phyloP scores from a whole-genome alignment of 2,113 vertebrate genomes.

The Micromys minutus region DNA sequence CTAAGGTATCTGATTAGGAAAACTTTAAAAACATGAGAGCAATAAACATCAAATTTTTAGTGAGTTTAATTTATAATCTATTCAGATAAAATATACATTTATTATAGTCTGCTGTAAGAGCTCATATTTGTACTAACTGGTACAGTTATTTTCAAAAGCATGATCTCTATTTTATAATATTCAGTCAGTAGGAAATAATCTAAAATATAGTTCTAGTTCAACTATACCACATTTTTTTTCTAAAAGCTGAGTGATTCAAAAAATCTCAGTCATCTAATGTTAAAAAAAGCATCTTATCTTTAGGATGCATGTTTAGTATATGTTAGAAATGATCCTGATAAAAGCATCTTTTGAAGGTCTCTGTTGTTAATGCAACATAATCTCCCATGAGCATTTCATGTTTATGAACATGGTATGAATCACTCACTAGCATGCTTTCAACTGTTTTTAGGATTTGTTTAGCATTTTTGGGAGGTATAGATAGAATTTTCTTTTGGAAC shows the following conservation, averaged over 20 bases:
- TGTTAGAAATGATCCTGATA: neutral
- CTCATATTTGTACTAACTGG: neutral
- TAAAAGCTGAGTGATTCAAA: neutral
- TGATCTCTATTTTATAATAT: neutral
- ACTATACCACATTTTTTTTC: neutral
- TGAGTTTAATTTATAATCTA: slow-evolving; percentile 23
- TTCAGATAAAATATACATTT: neutral
- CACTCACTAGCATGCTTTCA: neutral
- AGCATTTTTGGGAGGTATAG: neutral
- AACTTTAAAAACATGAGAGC: neutral
- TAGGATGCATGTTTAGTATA: neutral
- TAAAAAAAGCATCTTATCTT: neutral
- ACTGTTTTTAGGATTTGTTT: slow-evolving; percentile 16
- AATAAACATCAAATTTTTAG: neutral
- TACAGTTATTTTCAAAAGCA: neutral
- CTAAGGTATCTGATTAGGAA: neutral
- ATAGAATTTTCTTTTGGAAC: neutral
- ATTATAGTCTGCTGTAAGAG: neutral
- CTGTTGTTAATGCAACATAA: neutral
- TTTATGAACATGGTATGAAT: slow-evolving; percentile 27
- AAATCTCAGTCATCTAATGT: neutral
- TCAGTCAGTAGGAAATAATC: neutral
- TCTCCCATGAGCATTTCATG: neutral
- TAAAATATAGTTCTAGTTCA: neutral
- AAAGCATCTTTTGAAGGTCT: slow-evolving; percentile 1